Conservation (phyloP, 2,888 invertebrate genomes). For the Meghimatium bilineatum region DNA sequence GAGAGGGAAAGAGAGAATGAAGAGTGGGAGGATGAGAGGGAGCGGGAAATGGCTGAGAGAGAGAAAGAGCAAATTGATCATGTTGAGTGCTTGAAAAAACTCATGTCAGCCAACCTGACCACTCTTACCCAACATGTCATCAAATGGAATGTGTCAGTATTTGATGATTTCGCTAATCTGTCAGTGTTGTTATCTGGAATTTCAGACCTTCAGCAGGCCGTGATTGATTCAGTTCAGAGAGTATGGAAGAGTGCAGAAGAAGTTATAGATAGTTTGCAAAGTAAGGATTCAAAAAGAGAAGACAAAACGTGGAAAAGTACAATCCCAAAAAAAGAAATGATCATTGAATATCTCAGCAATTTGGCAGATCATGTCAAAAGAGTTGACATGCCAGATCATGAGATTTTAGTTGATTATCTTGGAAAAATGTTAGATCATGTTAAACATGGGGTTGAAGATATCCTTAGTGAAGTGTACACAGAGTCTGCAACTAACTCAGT, state of each 20-base stretch:
- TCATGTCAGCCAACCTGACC: slow-evolving; percentile 42
- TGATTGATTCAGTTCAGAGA: slow-evolving; percentile 46
- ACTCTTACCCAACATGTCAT: slow-evolving; percentile 37
- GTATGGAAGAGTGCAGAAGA: slow-evolving; percentile 47
- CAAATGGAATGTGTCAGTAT: slow-evolving; percentile 41
- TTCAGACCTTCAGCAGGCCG: slow-evolving; percentile 46
- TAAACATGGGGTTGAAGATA: slow-evolving; percentile 27
- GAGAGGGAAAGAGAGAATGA: slow-evolving; percentile 47
- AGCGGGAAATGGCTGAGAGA: slow-evolving; percentile 35
- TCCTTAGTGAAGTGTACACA: slow-evolving; percentile 1
- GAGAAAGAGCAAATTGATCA: slow-evolving; percentile 34
- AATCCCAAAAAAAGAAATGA: slow-evolving; percentile 1
- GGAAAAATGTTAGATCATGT: slow-evolving; percentile 7
- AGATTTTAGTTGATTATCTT: slow-evolving; percentile 20
- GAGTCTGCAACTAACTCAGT: slow-evolving; percentile 1
- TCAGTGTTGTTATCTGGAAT: slow-evolving; percentile 49
- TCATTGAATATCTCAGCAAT: slow-evolving; percentile 4
- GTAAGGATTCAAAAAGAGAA: slow-evolving; percentile 6
- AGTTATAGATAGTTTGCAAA: slow-evolving; percentile 27
- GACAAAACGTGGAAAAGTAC: neutral
- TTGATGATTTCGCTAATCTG: slow-evolving; percentile 50
- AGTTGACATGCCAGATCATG: slow-evolving; percentile 31
- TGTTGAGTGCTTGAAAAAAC: slow-evolving; percentile 38
- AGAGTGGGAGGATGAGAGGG: slow-evolving; percentile 45
- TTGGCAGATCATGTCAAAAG: slow-evolving; percentile 4